Conservation (phyloP, 2,888 invertebrate genomes). For the Oxyscelio sp. region DNA sequence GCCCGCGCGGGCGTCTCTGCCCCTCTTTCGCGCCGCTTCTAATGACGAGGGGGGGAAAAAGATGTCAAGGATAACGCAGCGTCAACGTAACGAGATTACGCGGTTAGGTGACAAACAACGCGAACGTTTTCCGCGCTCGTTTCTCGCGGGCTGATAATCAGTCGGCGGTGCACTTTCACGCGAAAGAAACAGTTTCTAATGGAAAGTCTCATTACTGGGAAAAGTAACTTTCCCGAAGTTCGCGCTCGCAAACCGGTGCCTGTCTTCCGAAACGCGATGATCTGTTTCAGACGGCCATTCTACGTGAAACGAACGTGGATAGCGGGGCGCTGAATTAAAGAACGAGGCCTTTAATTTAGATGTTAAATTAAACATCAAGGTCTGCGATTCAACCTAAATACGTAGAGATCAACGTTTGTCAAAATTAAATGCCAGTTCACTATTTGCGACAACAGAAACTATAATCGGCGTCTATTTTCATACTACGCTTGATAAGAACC, state of each 20-base stretch:
- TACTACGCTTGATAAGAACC: no score
- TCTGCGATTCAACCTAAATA: neutral
- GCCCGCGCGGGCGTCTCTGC: slow-evolving; percentile 47
- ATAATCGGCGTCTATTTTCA: no score
- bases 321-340: no score
- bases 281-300: neutral
- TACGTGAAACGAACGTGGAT: neutral
- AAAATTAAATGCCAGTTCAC: no score
- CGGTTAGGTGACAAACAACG: slow-evolving; percentile 76
- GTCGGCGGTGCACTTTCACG: slow-evolving; percentile 77
- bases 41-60: slow-evolving; percentile 75
- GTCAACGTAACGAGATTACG: slow-evolving; percentile 81
- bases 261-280: slow-evolving; percentile 19
- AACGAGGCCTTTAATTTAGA: no score
- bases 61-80: slow-evolving; percentile 85
- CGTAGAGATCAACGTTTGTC: neutral
- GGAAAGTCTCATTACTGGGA: slow-evolving; percentile 76
- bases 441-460: no score
- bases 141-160: slow-evolving; percentile 60
- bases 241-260: neutral
- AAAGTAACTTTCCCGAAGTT: slow-evolving; percentile 56
- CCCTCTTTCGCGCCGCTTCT: slow-evolving; percentile 39
- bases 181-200: slow-evolving; percentile 78
- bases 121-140: slow-evolving; percentile 63
- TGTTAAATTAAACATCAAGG: no score